Evolutionary conservation across 2,113 vertebrate genomes (phyloP).

Genomic region (Elephantulus edwardii): DNA sequence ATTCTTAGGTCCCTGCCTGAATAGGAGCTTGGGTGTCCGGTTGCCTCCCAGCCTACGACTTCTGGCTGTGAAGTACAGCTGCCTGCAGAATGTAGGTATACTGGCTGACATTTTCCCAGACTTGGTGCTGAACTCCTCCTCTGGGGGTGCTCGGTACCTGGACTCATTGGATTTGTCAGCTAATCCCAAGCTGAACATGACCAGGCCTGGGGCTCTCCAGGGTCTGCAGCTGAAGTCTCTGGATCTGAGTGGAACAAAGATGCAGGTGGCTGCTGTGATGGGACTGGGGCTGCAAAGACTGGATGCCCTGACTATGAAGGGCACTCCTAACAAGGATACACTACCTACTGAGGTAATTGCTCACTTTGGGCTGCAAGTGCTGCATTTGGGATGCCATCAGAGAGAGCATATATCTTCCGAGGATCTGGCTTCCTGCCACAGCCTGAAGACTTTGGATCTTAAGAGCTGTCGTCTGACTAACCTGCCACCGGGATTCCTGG

Average conservation of each 20-base stretch:
- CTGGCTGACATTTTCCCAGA: constrained; percentile 35
- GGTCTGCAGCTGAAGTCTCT: constrained; percentile 38
- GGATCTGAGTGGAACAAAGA: neutral
- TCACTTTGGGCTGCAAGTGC: constrained; percentile 5
- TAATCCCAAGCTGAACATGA: neutral
- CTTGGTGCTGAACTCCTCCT: neutral
- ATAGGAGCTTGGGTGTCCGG: neutral
- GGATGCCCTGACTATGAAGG: neutral
- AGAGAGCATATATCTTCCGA: neutral
- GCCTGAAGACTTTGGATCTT: constrained; percentile 1
- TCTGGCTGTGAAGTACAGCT: neutral
- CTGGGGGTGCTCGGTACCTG: neutral
- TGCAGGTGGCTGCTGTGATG: neutral
- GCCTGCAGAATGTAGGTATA: neutral
- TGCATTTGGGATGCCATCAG: neutral
- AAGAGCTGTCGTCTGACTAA: neutral
- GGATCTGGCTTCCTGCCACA: constrained; percentile 20
- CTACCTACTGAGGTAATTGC: neutral
- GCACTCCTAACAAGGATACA: fast-evolving
- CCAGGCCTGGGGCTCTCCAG: neutral
- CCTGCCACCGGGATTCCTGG: constrained; percentile 2
- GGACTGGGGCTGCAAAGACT: constrained; percentile 18
- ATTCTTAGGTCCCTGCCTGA: neutral
- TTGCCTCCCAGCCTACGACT: neutral
- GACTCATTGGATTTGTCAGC: neutral